phyloP scores from a whole-genome alignment of 64 coral and sea anemone genomes.

The Montipora capricornis region DNA sequence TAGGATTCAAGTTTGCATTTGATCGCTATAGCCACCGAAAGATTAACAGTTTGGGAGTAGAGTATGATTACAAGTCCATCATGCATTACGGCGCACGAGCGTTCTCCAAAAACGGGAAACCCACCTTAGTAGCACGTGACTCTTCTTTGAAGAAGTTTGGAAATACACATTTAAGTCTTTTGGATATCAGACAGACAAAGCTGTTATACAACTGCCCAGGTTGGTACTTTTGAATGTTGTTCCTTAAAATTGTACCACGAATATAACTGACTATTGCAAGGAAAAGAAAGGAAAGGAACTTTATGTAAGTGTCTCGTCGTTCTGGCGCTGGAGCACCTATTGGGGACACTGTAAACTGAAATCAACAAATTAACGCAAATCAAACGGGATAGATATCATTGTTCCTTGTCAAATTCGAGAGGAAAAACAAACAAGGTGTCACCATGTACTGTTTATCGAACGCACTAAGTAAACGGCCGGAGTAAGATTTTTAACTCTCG shows the following conservation, averaged over 20 bases:
- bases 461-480: too few species aligned
- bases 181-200: constrained; percentile 88
- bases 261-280: too few species aligned
- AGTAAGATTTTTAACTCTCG: too few species aligned
- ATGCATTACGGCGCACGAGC: constrained; percentile 92
- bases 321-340: too few species aligned
- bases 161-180: constrained; percentile 75
- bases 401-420: too few species aligned
- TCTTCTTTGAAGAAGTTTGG: constrained; percentile 79
- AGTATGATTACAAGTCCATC: constrained; percentile 84
- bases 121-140: constrained; percentile 75
- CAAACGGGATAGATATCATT: too few species aligned
- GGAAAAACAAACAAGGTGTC: too few species aligned
- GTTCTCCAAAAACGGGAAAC: constrained; percentile 79
- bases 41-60: constrained; percentile 87
- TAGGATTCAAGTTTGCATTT: constrained; percentile 90
- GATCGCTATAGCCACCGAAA: constrained; percentile 80
- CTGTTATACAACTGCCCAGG: constrained; percentile 88
- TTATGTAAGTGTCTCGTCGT: too few species aligned
- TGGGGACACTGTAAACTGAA: too few species aligned
- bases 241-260: not conserved
- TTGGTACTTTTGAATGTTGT: constrained; percentile 9
- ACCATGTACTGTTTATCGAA: too few species aligned
- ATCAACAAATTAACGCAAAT: too few species aligned
- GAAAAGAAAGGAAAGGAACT: too few species aligned